Conservation (phyloP, 1,140 invertebrate genomes). For the Liolophura sinensis region DNA sequence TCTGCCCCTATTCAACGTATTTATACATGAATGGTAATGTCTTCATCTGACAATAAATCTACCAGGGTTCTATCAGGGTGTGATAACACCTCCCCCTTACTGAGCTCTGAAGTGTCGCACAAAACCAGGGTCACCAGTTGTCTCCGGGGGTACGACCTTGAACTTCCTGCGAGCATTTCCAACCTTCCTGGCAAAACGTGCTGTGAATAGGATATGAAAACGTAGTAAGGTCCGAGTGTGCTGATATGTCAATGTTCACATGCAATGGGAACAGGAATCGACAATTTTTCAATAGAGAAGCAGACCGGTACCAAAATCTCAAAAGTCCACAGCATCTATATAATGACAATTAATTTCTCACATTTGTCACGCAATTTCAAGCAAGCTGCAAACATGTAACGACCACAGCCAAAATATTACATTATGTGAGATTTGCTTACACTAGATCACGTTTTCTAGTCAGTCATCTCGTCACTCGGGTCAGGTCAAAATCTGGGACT, state of each 20-base stretch:
- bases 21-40: background rate
- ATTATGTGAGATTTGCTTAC: too few relatives aligned
- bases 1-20: background rate
- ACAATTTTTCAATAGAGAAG: background rate
- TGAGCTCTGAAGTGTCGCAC: slow-evolving; percentile 25
- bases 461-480: too few relatives aligned
- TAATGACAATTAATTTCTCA: too few relatives aligned
- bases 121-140: slow-evolving; percentile 22
- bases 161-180: slow-evolving; percentile 17
- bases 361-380: too few relatives aligned
- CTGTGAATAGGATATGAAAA: slow-evolving; percentile 8
- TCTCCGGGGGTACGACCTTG: slow-evolving; percentile 24
- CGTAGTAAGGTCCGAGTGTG: too few relatives aligned
- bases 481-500: too few relatives aligned
- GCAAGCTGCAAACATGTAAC: too few relatives aligned
- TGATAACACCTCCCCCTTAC: slow-evolving; percentile 15
- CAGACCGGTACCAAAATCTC: background rate
- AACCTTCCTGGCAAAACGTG: slow-evolving; percentile 17
- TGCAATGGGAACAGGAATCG: background rate
- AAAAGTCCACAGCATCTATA: slow-evolving; percentile 5
- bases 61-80: background rate
- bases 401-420: too few relatives aligned
- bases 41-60: too few relatives aligned
- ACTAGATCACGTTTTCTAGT: too few relatives aligned
- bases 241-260: background rate